Evolutionary conservation across 2,888 invertebrate species (phyloP), one percentile per base, ranked within the genome.

Genomic region (Cephus pygmeus): DNA sequence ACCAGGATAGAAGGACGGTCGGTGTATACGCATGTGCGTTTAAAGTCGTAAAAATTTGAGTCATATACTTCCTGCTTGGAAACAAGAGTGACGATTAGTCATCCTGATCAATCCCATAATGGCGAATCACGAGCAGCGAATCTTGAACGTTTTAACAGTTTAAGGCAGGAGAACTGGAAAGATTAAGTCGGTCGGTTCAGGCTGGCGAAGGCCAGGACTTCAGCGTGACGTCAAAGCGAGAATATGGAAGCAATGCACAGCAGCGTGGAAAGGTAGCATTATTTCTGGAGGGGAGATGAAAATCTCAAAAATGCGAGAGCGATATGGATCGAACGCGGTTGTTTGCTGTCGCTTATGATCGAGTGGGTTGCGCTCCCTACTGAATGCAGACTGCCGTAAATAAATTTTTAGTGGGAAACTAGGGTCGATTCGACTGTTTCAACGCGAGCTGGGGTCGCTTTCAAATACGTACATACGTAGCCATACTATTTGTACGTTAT

Each of bases 311-410:
- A 74, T 75, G 11, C 69, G 77, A 31, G 71, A 71, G 71, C 71
- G 71, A 71, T 71, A 71, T 34, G 71, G 71, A 77, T 77, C 75
- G 77, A 75, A 69, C 75, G 71, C 71, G 69, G 77, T 77, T 77
- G 75, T 77, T 77, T 69, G 71, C 30, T 36, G 77, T 75, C 77
- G 75, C 69, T 31, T 71, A 75, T 77, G 77, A 77, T 77, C 75
- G 77, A 77, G 77, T 77, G 31, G 71, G 31, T 71, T 34, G 33
- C 12, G 34, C 31, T 34, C 71, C 71, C 71, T 71, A 6, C 33
- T 11, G 31, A 34, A 12, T 34, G 31, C 34, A 34, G 33, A 34
- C 71, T 31, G 33, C 69, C 15, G 31, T 31, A 71, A 71, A 71
- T 71, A 71, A 71, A 71, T 31, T 71, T 71, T 71, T 71, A 71